Evolutionary conservation across 2,888 invertebrate species (phyloP).

Genomic region (Aromia moschata): DNA sequence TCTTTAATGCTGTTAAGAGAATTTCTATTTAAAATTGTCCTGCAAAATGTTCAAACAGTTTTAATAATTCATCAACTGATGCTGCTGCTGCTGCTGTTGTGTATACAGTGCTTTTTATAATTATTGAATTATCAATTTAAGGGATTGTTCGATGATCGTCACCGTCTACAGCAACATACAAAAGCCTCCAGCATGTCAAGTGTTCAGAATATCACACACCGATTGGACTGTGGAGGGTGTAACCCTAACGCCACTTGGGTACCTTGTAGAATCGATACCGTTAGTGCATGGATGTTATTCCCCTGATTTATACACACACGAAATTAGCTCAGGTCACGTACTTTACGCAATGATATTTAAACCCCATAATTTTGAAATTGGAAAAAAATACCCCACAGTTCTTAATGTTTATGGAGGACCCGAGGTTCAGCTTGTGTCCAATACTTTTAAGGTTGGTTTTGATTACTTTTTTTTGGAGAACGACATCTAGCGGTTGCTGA

Average conservation of each 20-base stretch:
- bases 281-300: constrained; percentile 69
- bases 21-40: too few species aligned
- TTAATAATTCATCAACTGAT: too few species aligned
- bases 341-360: constrained; percentile 92
- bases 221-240: constrained; percentile 77
- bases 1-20: too few species aligned
- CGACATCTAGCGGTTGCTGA: too few species aligned
- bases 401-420: constrained; percentile 98
- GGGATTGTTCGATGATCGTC: constrained; percentile 83
- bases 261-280: constrained; percentile 70
- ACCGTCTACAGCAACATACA: constrained; percentile 86
- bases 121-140: constrained; percentile 49
- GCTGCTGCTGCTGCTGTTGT: too few species aligned
- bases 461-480: too few species aligned
- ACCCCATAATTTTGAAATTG: constrained; percentile 75
- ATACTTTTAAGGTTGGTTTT: constrained; percentile 85
- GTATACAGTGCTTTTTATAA: too few species aligned
- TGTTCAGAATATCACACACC: constrained; percentile 74
- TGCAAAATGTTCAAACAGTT: too few species aligned
- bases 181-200: constrained; percentile 80
- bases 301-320: constrained; percentile 78
- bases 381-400: constrained; percentile 87
- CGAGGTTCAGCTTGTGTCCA: constrained; percentile 96
- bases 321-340: constrained; percentile 72
- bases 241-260: constrained; percentile 74